Base-by-base conservation (phyloP, 2,113 vertebrate genomes). In the Chloebia gouldiae region DNA sequence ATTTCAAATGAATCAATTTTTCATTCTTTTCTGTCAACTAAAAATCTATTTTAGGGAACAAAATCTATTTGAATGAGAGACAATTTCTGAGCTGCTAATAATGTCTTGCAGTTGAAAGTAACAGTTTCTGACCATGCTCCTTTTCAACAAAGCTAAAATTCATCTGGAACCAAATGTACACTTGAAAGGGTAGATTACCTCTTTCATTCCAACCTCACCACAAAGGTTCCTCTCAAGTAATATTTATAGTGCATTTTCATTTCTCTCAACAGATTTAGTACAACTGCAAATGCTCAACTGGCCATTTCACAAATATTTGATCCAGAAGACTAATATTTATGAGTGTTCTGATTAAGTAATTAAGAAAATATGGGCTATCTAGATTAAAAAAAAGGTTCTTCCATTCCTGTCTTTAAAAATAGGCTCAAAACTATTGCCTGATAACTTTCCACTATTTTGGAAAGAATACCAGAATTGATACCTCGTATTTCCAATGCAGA, bases 291-390 rank as follows among this genome's bases (percentile, higher is more conserved):
- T 30, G 65, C 22, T 88, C 40, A 81, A 79, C 61, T 87, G 81
- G 93, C 20, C 31, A 68, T 54, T 87, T 84, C 77, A 81, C 72
- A 95, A 95, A 76, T 54, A 93, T 64, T 68, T 93, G 53, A 91
- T 68, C 44, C 65, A 65, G n/a, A 86, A 64, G 8, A 86, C 88
- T 35, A 94, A 81, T 81, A 95, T 91, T 88, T 95, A 89, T 59
- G 61, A 95, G 28, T 73, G 31, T 73, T 88, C 83, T n/a, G 37
- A 93, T 78, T 83, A 91, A 86, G 69, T 78, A 93, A 88, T 84
- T 93, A 88, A 84, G 88, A 91, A 95, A 95, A 93, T 42, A 91
- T 61, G 65, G 37, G 31, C 49, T 86, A 86, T 60, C 60, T 64
- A 75, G 57, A 56, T 40, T 47, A 79, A 5, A 4, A 82, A 81